Percentiles rank a stretch among this genome's conserved stretches.
These are phyloP conservation scores for Syrmaticus mikado DNA, from an alignment of 2,113 vertebrate genomes.

Conservation along the genomic window DNA sequence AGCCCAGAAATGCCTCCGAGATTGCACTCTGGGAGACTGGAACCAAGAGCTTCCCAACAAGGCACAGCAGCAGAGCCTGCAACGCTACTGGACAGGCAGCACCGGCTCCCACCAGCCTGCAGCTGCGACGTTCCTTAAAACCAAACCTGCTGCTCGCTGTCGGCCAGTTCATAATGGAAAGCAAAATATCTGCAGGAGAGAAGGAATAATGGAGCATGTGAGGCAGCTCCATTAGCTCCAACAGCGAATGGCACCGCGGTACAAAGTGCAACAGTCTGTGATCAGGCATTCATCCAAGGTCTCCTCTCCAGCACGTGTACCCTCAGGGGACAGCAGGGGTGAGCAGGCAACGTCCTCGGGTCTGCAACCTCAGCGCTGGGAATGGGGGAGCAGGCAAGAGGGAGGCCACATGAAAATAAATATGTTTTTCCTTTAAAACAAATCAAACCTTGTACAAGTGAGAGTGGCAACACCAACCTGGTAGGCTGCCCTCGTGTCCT, in stretches of 20 bases:
- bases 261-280: neutral
- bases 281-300: neutral
- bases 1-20: neutral
- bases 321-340: neutral
- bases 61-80: neutral
- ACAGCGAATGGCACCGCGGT: neutral
- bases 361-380: neutral
- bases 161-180: rapidly evolving
- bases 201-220: rapidly evolving
- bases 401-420: neutral
- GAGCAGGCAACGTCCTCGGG: neutral
- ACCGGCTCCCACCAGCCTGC: rapidly evolving
- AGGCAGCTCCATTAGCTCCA: neutral
- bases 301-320: neutral
- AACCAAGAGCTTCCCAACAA: rapidly evolving
- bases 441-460: neutral
- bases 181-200: neutral
- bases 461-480: neutral
- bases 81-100: neutral
- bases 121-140: neutral
- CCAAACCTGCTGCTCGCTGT: neutral
- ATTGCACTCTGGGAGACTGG: neutral
- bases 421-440: neutral
- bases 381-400: neutral
- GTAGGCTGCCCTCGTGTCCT: neutral